Evolutionary conservation across 2,113 vertebrate species (phyloP), one percentile per base, ranked within the genome.

Genomic region (Carassius auratus): DNA sequence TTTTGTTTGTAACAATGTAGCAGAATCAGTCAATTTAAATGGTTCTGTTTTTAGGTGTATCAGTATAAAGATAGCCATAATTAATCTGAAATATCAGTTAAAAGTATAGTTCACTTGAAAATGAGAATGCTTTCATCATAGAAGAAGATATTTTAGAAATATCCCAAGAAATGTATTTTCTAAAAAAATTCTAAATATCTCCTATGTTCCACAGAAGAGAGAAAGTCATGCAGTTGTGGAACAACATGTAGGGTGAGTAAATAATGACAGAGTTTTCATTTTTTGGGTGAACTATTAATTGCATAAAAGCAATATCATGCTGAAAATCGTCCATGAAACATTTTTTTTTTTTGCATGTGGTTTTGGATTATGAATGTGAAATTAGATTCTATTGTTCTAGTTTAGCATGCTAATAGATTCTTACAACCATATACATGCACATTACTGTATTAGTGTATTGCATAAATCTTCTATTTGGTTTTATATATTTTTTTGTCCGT

Each of bases 391-490:
- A 8, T 14, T 21, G 23, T 74, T 86, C 23, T 83, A 83, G 55
- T 86, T 66, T 13, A 0, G 69, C 87, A 88, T 86, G 87, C 87
- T 83, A 75, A 48, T 30, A 76, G 9, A 26, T 62, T 10, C 10
- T 50, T 83, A 26, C 26, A 68, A 38, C 7, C 61, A 66, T 48
- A 81, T 88, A 61, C 87, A 84, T 88, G 87, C 87, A 86, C 64
- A 80, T 75, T 66, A 36, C 38, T 23, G 48, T 69, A 74, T 75
- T 19, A 38, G 74, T 50, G 36, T 42, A 68, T 68, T 76, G 83
- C 74, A 77, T 64, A 45, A 80, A 64, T 66, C 26, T 15, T 21
- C 50, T 14, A 5, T 3, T 26, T 19, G 30, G 9, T 57, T 77
- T 77, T 75, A 85, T 26, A 80, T 64, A 62, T 62, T 26, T 17